Conservation (phyloP, 2,888 invertebrate genomes). For the Autographa gamma region DNA sequence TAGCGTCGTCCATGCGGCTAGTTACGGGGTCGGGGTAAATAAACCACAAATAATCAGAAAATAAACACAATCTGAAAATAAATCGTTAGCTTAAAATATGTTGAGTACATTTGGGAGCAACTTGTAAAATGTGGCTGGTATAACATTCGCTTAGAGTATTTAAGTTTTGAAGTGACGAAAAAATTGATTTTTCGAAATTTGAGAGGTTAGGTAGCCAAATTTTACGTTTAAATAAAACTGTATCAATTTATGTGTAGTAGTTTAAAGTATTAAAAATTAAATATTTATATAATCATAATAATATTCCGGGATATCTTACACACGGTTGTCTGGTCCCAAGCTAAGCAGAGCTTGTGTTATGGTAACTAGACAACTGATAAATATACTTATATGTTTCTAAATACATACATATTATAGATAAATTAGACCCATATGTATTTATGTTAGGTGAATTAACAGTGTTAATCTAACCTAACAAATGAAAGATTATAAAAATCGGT, state of each 20-base stretch:
- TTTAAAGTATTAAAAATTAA: no score
- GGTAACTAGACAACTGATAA: no score
- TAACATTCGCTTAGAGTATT: background rate
- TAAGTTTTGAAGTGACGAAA: background rate
- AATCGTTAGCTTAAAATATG: constrained; percentile 64
- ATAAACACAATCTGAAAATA: constrained; percentile 74
- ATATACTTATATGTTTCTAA: no score
- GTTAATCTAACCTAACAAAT: no score
- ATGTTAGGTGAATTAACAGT: no score
- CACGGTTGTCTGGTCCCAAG: no score
- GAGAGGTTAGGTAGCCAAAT: background rate
- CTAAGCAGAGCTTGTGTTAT: no score
- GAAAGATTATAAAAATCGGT: no score
- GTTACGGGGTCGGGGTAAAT: constrained; percentile 53
- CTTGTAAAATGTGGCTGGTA: background rate
- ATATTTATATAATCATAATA: no score
- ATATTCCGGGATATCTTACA: no score
- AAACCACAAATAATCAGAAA: constrained; percentile 63
- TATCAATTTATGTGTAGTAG: background rate
- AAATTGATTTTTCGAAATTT: background rate
- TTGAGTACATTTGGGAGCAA: background rate
- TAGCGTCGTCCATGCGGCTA: constrained; percentile 72
- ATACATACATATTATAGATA: no score
- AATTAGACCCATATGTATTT: no score
- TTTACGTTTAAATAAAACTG: background rate